Base-by-base conservation (phyloP, 2,797 vertebrate genomes). In the Dendrocincla fuliginosa region DNA sequence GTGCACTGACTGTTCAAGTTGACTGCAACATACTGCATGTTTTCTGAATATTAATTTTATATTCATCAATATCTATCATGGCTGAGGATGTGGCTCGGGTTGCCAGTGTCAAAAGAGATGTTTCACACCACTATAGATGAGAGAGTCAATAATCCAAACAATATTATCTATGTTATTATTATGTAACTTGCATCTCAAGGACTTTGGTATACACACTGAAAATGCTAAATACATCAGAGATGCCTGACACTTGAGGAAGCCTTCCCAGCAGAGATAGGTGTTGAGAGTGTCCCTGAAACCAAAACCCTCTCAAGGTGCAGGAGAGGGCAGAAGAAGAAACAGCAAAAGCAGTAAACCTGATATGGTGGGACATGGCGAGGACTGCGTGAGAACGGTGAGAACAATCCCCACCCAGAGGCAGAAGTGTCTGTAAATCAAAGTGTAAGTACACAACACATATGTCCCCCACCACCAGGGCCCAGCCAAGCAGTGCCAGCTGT, bases 401-500 rank as follows among this genome's bases (percentile, higher is more conserved):
- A 84, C 61, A 73, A 95, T 52, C 86, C 73, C 69, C 23, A 4
- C 61, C 61, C 83, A 79, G 35, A 73, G 67, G 89, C 90, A 97
- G 81, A 81, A 90, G 83, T 70, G 86, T 87, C 94, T 1, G 77
- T 97, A 98, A 98, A 98, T 98, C 97, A 97, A 97, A 96, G 94
- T 92, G 85, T 93, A 93, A 97, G 96, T 82, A 89, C 49, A 93
- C 80, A 96, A 93, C 61, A 94, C 95, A 95, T 68, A 91, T 33
- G 55, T 96, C 89, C 93, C 97, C 93, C 92, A 80, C 84, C 88
- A 46, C 94, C 95, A 97, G 97, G 96, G 97, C 97, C 93, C 65
- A 95, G 74, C 96, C 97, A 97, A 97, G 97, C 90, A n/a, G 94
- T 94, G 92, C 97, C 97, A 98, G 98, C 97, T 98, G 97, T 76